Conservation (phyloP, 2,888 invertebrate species). For the Drosophila neotestacea region DNA sequence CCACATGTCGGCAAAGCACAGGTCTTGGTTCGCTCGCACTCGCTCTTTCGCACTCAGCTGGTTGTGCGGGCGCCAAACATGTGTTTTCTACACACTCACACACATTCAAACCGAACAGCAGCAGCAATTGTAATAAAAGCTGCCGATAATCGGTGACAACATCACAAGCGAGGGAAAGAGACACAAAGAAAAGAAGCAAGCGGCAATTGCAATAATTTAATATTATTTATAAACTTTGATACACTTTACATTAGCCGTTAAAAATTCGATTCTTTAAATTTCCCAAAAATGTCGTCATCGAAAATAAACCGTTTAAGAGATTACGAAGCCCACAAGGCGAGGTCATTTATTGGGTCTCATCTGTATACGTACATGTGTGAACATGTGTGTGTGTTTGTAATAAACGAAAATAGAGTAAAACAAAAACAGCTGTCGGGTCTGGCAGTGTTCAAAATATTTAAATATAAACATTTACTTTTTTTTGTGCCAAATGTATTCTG, state of each 20-base stretch:
- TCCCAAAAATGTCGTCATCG: constrained; percentile 68
- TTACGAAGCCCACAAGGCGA: constrained; percentile 51
- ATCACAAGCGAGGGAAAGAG: constrained; percentile 28
- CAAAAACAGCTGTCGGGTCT: constrained; percentile 53
- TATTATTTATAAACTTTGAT: constrained; percentile 41
- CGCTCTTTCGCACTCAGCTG: constrained; percentile 71
- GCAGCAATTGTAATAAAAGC: constrained; percentile 41
- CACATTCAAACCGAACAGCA: constrained; percentile 6
- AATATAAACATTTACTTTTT: constrained; percentile 48
- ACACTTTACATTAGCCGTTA: constrained; percentile 13
- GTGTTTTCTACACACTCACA: constrained; percentile 65
- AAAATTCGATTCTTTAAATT: constrained; percentile 26
- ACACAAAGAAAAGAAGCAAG: neutral
- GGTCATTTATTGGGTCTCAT: constrained; percentile 52
- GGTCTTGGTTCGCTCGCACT: constrained; percentile 68
- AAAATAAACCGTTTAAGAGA: constrained; percentile 46
- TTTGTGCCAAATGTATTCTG: constrained; percentile 48
- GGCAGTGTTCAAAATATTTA: constrained; percentile 40
- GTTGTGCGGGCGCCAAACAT: constrained; percentile 72
- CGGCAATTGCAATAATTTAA: constrained; percentile 37
- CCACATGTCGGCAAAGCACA: constrained; percentile 33
- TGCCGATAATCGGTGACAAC: constrained; percentile 56
- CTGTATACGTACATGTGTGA: constrained; percentile 4
- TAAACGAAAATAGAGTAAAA: constrained; percentile 12
- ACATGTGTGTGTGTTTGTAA: constrained; percentile 12